These are phyloP conservation scores for Pseudonaja textilis DNA, from an alignment of 2,113 vertebrate genomes.

Conservation along the genomic window DNA sequence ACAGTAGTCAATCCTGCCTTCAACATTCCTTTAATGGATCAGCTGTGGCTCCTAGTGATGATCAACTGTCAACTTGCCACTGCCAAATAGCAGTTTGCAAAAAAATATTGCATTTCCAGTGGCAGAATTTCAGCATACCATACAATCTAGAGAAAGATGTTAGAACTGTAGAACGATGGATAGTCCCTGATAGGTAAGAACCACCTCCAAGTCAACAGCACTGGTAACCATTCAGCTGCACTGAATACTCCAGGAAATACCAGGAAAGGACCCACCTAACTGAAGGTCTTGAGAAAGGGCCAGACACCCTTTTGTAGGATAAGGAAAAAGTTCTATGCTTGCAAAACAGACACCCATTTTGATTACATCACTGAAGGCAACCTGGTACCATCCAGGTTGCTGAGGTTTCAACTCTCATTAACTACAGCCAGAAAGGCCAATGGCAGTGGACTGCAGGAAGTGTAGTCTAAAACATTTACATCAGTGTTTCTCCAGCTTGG, in stretches of 20 bases:
- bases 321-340: neutral
- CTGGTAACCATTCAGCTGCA: neutral
- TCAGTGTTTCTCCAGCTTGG: neutral
- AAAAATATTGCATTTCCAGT: neutral
- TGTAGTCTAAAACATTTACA: neutral
- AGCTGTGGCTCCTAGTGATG: constrained; percentile 8
- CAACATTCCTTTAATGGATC: neutral
- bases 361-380: neutral
- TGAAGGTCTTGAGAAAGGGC: neutral
- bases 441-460: neutral
- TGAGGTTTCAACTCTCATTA: neutral
- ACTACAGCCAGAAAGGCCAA: neutral
- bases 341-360: neutral
- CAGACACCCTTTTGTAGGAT: neutral
- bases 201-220: neutral
- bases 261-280: neutral
- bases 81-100: neutral
- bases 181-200: neutral
- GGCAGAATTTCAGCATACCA: neutral
- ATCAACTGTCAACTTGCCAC: neutral
- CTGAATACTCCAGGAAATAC: neutral
- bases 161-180: neutral
- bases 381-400: neutral
- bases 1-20: constrained; percentile 5
- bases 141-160: neutral